These are phyloP conservation scores for Ylistrum balloti DNA, from an alignment of 1,140 invertebrate genomes.

Conservation along the genomic window DNA sequence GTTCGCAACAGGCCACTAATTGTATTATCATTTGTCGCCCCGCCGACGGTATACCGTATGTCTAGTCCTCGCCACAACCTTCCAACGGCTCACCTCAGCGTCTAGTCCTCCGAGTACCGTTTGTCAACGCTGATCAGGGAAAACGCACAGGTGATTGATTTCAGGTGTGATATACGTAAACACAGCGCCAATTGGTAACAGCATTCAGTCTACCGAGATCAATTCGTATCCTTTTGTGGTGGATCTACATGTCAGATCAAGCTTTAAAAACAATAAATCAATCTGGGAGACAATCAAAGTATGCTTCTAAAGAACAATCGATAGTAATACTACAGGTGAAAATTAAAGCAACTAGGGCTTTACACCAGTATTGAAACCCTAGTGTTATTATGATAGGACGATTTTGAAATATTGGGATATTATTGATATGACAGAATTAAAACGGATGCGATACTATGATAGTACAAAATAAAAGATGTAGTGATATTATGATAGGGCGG, in stretches of 20 bases:
- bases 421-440: too few relatives aligned
- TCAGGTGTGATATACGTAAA: not conserved
- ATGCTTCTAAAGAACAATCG: too few relatives aligned
- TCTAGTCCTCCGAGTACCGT: too few relatives aligned
- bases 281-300: not conserved
- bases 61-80: not conserved
- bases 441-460: too few relatives aligned
- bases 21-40: slow-evolving; percentile 31
- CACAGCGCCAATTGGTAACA: not conserved
- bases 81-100: not conserved
- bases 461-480: too few relatives aligned
- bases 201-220: not conserved
- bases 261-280: not conserved
- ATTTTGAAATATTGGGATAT: too few relatives aligned
- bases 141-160: not conserved
- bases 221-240: not conserved
- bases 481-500: too few relatives aligned
- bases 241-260: not conserved
- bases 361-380: too few relatives aligned
- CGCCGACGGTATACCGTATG: not conserved
- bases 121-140: not conserved
- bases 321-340: too few relatives aligned
- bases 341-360: too few relatives aligned
- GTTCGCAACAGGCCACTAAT: slow-evolving; percentile 37
- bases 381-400: too few relatives aligned